phyloP scores from a whole-genome alignment of 2,888 invertebrate species.

The Pteria penguin region DNA sequence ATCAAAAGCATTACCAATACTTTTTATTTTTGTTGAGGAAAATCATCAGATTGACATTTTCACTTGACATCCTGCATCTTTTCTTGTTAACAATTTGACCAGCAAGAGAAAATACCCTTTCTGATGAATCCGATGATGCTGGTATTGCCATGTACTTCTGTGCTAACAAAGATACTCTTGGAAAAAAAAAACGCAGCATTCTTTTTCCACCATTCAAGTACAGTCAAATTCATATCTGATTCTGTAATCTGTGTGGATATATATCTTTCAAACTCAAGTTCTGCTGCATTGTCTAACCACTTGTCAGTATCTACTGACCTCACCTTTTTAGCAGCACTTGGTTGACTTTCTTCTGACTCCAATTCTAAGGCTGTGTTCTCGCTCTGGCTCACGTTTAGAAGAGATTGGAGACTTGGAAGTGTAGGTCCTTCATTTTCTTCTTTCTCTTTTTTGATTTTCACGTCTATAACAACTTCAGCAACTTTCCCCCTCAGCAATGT shows the following conservation, averaged over 20 bases:
- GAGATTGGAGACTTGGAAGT: too few species aligned
- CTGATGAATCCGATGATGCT: slow-evolving; percentile 3
- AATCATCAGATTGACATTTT: slow-evolving; percentile 5
- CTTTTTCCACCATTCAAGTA: slow-evolving; percentile 15
- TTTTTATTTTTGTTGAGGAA: slow-evolving; percentile 13
- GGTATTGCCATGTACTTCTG: not conserved
- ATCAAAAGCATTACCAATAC: too few species aligned
- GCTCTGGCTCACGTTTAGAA: too few species aligned
- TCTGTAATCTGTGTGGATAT: not conserved
- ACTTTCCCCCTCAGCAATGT: too few species aligned
- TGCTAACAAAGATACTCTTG: not conserved
- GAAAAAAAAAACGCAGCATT: slow-evolving; percentile 9
- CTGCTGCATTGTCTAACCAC: slow-evolving; percentile 12
- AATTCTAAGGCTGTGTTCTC: too few species aligned
- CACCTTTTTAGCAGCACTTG: slow-evolving; percentile 3
- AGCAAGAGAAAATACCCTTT: not conserved
- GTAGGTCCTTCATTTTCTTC: too few species aligned
- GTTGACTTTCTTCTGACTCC: too few species aligned
- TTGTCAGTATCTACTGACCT: slow-evolving; percentile 22
- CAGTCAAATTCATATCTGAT: not conserved
- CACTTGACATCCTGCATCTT: not conserved
- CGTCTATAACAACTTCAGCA: too few species aligned
- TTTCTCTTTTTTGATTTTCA: too few species aligned
- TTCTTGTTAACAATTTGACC: slow-evolving; percentile 1
- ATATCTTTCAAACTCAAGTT: slow-evolving; percentile 1